Evolutionary conservation across 2,797 vertebrate genomes (phyloP), one percentile per base, ranked within the genome.

Genomic region (Leucoraja ocellata): DNA sequence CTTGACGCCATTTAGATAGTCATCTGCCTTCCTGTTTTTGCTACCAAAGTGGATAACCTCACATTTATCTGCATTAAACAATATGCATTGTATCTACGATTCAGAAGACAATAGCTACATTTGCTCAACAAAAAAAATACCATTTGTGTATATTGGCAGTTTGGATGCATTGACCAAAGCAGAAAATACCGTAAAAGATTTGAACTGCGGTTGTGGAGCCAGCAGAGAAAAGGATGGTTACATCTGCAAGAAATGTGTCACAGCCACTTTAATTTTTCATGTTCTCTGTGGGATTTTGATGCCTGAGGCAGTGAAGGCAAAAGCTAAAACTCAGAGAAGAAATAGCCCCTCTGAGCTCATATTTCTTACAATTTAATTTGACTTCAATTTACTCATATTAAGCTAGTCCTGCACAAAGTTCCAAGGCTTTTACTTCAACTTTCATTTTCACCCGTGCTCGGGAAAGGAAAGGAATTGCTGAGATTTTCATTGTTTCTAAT

Each of bases 281-380:
- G n/a, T n/a, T 77, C 74, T 77, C 74, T 1, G 28, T 78, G 3
- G 46, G 77, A 14, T 11, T 78, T 36, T 36, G 32, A 13, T 36
- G 77, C 77, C 77, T 14, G 16, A 78, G 77, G 76, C 76, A 78
- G 76, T 78, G 76, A 78, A 4, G 76, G 28, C 10, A 32, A 32
- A 4, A n/a, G 28, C 28, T 32, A 78, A 78, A 32, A 11, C 77
- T 13, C n/a, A 78, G 11, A 28, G 25, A 36, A 36, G 10, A 78
- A 78, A 78, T 16, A 32, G 16, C 4, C 7, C 11, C 77, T 32
- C n/a, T 36, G 77, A 78, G 14, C 10, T 78, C 77, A 78, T 78
- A 78, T 36, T 78, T 78, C 77, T 78, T 78, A 14, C 77, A 78
- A 78, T 78, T 84, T 84, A 11, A 84, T 84, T 58, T 84, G 39